Conservation (phyloP, 1,140 invertebrate species). For the Bombus fervidus region DNA sequence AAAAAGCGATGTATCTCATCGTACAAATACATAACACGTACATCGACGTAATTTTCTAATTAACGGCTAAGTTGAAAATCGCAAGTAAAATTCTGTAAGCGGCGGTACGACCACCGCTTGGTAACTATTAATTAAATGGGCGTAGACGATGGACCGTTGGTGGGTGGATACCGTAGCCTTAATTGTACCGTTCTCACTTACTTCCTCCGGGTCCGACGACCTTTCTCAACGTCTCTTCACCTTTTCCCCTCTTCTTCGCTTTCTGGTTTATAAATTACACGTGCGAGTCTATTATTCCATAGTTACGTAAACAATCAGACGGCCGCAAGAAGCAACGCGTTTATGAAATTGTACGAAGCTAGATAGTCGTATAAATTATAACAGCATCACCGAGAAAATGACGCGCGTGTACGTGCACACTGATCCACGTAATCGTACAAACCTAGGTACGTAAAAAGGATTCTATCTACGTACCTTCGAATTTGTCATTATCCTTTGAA, state of each 20-base stretch:
- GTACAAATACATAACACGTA: too few relatives aligned
- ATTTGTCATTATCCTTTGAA: too few relatives aligned
- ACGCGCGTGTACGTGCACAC: background rate
- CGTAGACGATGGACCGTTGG: constrained; percentile 52
- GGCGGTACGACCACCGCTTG: constrained; percentile 57
- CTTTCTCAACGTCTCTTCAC: background rate
- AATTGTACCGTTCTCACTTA: constrained; percentile 56
- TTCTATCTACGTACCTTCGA: background rate
- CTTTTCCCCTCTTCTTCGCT: background rate
- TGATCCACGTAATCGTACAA: background rate
- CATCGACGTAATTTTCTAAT: constrained; percentile 36
- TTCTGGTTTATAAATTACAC: constrained; percentile 11
- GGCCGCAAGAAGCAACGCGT: background rate
- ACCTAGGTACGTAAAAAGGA: too few relatives aligned
- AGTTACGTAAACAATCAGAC: constrained; percentile 11
- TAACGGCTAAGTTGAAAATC: constrained; percentile 40
- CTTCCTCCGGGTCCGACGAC: background rate
- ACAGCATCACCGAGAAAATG: background rate
- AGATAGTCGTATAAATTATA: constrained; percentile 9
- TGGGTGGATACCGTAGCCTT: constrained; percentile 46
- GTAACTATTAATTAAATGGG: constrained; percentile 73
- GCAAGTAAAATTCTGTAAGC: constrained; percentile 58
- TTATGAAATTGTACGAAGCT: constrained; percentile 7
- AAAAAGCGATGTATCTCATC: too few relatives aligned
- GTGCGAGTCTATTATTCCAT: background rate